phyloP scores from a whole-genome alignment of 2,113 vertebrate genomes.

The Cynocephalus volans region DNA sequence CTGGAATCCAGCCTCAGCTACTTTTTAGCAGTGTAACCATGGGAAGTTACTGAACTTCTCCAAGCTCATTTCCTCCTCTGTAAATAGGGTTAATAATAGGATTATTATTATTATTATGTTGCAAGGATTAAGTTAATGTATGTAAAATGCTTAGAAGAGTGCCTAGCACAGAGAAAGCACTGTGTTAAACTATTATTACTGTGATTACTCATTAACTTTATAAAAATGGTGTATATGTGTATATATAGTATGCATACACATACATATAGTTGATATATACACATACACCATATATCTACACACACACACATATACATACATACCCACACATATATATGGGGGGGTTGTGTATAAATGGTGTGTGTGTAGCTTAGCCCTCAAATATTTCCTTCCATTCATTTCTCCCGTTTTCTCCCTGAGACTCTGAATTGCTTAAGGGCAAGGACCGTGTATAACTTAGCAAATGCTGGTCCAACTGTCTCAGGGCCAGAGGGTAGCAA shows the following conservation, averaged over 20 bases:
- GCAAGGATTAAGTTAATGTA: constrained; percentile 7
- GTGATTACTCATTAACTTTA: neutral
- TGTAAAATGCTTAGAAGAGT: neutral
- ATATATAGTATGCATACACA: neutral
- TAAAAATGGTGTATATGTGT: neutral
- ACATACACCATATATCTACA: neutral
- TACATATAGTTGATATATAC: neutral
- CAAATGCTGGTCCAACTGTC: neutral
- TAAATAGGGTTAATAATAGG: constrained; percentile 8
- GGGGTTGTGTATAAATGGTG: too few relatives aligned
- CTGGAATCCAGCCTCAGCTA: neutral
- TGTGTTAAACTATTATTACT: neutral
- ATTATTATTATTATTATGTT: neutral
- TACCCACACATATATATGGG: neutral
- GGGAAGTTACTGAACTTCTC: neutral
- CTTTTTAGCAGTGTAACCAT: neutral
- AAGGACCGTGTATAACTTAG: neutral
- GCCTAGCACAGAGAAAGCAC: neutral
- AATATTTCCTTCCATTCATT: neutral
- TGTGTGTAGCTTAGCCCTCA: neutral
- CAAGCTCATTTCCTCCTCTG: neutral
- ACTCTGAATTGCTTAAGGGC: neutral
- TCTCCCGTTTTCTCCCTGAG: neutral
- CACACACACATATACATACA: neutral
- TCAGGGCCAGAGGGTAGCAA: too few relatives aligned